phyloP scores from a whole-genome alignment of 2,888 invertebrate genomes.

The Tipula lateralis region DNA sequence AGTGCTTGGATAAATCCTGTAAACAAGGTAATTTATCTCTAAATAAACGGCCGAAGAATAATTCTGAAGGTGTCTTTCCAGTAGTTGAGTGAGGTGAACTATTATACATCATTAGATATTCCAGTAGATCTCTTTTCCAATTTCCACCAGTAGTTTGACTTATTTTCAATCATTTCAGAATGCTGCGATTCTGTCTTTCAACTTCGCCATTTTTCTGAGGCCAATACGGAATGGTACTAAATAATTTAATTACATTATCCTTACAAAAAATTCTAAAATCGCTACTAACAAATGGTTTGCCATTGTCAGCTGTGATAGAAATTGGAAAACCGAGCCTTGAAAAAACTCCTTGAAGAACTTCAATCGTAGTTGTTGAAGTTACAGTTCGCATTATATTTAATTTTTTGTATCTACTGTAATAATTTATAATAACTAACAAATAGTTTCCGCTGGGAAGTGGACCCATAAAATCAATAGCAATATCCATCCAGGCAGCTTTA shows the following conservation, averaged over 20 bases:
- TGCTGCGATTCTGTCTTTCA: neutral
- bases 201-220: neutral
- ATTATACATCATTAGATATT: neutral
- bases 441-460: neutral
- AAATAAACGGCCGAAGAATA: too few species aligned
- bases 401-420: neutral
- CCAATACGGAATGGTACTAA: neutral
- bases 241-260: neutral
- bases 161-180: neutral
- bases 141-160: neutral
- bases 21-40: too few species aligned
- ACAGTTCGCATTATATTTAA: neutral
- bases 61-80: too few species aligned
- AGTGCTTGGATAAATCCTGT: too few species aligned
- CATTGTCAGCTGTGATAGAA: neutral
- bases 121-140: neutral
- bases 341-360: neutral
- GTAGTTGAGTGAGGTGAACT: too few species aligned
- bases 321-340: neutral
- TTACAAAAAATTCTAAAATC: neutral
- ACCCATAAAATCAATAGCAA: neutral
- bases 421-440: neutral
- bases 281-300: neutral
- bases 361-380: neutral
- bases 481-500: neutral